Percentiles rank a stretch among this genome's conserved stretches.
Conservation (phyloP, 2,888 invertebrate species). For the Icerya purchasi region DNA sequence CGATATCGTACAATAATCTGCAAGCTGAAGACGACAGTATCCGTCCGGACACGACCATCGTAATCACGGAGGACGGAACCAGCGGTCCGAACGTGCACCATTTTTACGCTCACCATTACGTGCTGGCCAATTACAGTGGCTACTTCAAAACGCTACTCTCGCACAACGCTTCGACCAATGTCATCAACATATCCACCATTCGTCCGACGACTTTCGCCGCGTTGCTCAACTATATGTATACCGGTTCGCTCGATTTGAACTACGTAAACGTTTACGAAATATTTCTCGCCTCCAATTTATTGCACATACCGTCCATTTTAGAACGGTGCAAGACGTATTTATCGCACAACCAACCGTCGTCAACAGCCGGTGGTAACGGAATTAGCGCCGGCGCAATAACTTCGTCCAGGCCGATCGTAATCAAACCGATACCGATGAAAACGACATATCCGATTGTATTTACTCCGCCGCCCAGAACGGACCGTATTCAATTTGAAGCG, state of each 20-base stretch:
- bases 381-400: slow-evolving; percentile 2
- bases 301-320: slow-evolving; percentile 49
- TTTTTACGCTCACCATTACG: slow-evolving; percentile 40
- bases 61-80: neutral
- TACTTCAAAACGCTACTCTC: slow-evolving; percentile 43
- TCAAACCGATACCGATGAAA: slow-evolving; percentile 11
- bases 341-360: slow-evolving; percentile 8
- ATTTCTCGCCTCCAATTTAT: slow-evolving; percentile 43
- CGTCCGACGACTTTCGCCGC: slow-evolving; percentile 34
- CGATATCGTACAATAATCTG: no score
- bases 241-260: slow-evolving; percentile 44
- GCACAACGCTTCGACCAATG: slow-evolving; percentile 28
- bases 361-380: slow-evolving; percentile 2
- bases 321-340: slow-evolving; percentile 44
- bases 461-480: neutral
- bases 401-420: slow-evolving; percentile 14
- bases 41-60: neutral
- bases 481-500: slow-evolving; percentile 9
- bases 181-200: slow-evolving; percentile 19
- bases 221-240: slow-evolving; percentile 50
- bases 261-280: slow-evolving; percentile 48
- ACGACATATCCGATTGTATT: neutral
- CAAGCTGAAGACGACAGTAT: no score
- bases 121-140: slow-evolving; percentile 45
- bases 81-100: neutral